Conservation (phyloP, 2,113 vertebrate genomes). For the Porphyrio hochstetteri region DNA sequence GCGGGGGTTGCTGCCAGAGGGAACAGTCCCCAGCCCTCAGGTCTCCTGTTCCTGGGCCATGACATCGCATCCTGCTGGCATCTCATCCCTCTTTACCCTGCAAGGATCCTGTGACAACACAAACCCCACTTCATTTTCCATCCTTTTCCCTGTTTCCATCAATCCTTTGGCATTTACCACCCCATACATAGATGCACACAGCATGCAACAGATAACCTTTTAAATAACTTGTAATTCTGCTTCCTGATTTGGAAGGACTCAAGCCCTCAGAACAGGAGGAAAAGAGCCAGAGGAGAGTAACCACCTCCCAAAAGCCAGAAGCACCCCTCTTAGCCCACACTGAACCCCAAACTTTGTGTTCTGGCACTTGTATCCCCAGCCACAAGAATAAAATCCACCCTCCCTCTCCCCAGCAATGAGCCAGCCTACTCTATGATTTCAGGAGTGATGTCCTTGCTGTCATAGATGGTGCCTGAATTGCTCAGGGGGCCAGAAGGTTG, state of each 20-base stretch:
- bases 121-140: background rate
- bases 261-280: background rate
- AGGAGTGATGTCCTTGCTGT: background rate
- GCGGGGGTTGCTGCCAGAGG: background rate
- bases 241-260: background rate
- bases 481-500: background rate
- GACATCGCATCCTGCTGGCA: background rate
- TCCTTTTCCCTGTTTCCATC: background rate
- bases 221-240: background rate
- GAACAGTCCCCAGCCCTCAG: rapidly evolving
- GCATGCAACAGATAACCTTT: background rate
- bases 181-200: background rate
- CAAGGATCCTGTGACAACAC: background rate
- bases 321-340: rapidly evolving
- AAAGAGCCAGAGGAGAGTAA: background rate
- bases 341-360: rapidly evolving
- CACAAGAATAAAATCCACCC: background rate
- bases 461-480: background rate
- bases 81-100: background rate
- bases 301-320: background rate
- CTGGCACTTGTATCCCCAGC: background rate
- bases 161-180: background rate
- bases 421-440: background rate
- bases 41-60: background rate
- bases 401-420: background rate